phyloP scores from a whole-genome alignment of 2,888 invertebrate species.

The Caradrina clavipalpis region DNA sequence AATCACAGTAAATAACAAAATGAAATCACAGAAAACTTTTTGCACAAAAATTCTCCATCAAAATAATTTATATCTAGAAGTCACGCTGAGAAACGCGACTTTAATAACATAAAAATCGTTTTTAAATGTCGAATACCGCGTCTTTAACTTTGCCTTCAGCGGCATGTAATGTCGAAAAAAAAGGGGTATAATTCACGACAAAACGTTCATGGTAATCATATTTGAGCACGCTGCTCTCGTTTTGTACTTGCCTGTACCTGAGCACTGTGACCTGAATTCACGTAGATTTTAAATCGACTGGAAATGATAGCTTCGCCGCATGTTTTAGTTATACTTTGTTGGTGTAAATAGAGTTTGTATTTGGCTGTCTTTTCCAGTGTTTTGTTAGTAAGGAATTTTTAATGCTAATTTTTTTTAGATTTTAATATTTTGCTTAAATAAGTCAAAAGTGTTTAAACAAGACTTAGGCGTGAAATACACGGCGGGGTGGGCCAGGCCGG shows the following conservation, averaged over 20 bases:
- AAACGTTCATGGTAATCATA: constrained; percentile 72
- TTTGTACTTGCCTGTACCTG: constrained; percentile 68
- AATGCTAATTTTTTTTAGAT: neutral
- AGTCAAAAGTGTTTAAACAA: too few relatives aligned
- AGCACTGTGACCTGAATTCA: constrained; percentile 68
- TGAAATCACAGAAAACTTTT: neutral
- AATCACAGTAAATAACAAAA: constrained; percentile 3
- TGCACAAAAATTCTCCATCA: constrained; percentile 18
- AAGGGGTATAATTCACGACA: constrained; percentile 62
- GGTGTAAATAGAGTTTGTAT: constrained; percentile 23
- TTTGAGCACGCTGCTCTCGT: constrained; percentile 69
- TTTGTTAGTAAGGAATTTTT: neutral
- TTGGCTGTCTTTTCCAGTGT: neutral
- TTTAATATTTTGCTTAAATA: too few relatives aligned
- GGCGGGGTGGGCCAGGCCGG: too few relatives aligned
- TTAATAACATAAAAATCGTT: constrained; percentile 55
- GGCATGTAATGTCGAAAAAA: constrained; percentile 43
- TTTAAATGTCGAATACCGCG: constrained; percentile 36
- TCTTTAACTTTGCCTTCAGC: constrained; percentile 16
- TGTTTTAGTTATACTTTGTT: constrained; percentile 34
- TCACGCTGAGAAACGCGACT: constrained; percentile 37
- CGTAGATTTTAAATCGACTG: constrained; percentile 61
- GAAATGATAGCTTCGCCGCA: constrained; percentile 55
- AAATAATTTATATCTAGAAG: constrained; percentile 5
- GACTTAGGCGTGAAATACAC: too few relatives aligned